Evolutionary conservation across 2,797 vertebrate species (phyloP).

Genomic region (Cossypha niveicapilla): DNA sequence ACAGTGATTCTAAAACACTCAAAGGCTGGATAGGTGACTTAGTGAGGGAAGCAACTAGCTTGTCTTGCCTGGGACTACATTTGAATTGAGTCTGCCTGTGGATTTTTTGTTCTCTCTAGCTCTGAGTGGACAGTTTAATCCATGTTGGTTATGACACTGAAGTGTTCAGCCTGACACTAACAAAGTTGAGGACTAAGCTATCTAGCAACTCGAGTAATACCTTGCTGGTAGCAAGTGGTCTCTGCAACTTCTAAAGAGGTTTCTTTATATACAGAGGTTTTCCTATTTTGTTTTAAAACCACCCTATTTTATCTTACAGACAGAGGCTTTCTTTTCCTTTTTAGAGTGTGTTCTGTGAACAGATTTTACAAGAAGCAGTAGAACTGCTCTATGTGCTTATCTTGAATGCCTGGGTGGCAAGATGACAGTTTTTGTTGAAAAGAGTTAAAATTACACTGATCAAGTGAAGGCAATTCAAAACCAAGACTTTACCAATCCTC

Average conservation of each 20-base stretch:
- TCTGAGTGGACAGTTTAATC: constrained; percentile 66
- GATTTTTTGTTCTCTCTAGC: constrained; percentile 72
- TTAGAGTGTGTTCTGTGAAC: constrained; percentile 64
- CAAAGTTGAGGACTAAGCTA: constrained; percentile 66
- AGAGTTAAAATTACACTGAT: constrained; percentile 40
- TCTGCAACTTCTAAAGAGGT: constrained; percentile 69
- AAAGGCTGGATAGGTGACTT: constrained; percentile 68
- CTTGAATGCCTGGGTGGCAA: constrained; percentile 62
- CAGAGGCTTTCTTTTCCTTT: constrained; percentile 67
- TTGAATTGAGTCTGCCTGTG: constrained; percentile 72
- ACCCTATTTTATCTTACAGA: constrained; percentile 57
- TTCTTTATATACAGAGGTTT: constrained; percentile 62
- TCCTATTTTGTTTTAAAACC: constrained; percentile 34
- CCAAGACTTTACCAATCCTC: neutral
- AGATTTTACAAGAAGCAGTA: constrained; percentile 61
- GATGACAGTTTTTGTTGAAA: constrained; percentile 40
- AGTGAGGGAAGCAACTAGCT: constrained; percentile 67
- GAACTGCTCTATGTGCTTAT: constrained; percentile 63
- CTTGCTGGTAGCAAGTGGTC: constrained; percentile 73
- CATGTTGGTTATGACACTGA: constrained; percentile 66
- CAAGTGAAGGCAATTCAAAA: constrained; percentile 31
- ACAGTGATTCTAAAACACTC: constrained; percentile 70
- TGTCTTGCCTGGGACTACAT: constrained; percentile 73
- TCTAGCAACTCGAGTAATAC: constrained; percentile 65
- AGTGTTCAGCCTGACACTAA: constrained; percentile 67